These are phyloP conservation scores for Oscheius sp. DNA, from an alignment of 2,888 invertebrate genomes.

Conservation along the genomic window DNA sequence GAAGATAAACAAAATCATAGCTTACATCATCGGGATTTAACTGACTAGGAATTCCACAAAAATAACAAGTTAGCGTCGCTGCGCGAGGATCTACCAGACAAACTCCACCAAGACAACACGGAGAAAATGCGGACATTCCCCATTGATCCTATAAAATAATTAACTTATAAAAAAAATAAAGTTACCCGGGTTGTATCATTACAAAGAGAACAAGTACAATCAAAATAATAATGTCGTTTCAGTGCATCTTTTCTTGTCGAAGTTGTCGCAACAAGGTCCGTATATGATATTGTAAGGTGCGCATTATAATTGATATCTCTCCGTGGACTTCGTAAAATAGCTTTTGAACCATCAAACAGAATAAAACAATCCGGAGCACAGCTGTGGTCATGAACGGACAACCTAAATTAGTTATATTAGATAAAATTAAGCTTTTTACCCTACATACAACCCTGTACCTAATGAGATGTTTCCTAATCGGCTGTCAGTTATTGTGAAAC, in stretches of 20 bases:
- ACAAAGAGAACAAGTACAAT: conserved; percentile 35
- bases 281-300: conserved; percentile 26
- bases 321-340: conserved; percentile 35
- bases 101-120: conserved; percentile 19
- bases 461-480: not conserved
- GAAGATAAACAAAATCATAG: not conserved
- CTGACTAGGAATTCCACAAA: conserved; percentile 8
- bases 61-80: conserved; percentile 7
- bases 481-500: conserved; percentile 34
- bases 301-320: conserved; percentile 18
- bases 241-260: conserved; percentile 27
- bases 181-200: conserved; percentile 32
- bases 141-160: conserved; percentile 19
- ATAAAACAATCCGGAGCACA: conserved; percentile 42
- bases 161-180: not conserved
- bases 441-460: conserved; percentile 40
- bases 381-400: conserved; percentile 41
- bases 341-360: conserved; percentile 36
- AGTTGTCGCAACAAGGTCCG: conserved; percentile 23
- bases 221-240: conserved; percentile 41
- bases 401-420: conserved; percentile 18
- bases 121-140: conserved; percentile 5
- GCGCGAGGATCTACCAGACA: conserved; percentile 19
- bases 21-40: conserved; percentile 20
- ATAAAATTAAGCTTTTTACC: conserved; percentile 15